Evolutionary conservation across 2,797 vertebrate genomes (phyloP).

Genomic region (Tragelaphus oryx): DNA sequence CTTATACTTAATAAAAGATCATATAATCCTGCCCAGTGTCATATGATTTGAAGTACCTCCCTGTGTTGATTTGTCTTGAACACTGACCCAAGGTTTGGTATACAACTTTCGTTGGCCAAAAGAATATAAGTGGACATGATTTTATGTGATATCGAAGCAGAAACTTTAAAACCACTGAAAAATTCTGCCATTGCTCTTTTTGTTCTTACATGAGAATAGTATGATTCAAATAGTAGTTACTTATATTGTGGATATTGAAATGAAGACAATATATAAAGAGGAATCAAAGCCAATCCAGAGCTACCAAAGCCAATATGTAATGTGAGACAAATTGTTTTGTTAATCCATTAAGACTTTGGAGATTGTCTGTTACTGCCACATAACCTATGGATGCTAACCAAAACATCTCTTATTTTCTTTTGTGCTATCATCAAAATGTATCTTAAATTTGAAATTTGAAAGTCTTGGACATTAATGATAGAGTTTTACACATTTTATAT

Average conservation of each 20-base stretch:
- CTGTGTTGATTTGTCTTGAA: background rate
- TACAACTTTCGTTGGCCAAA: background rate
- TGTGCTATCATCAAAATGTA: background rate
- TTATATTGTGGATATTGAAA: background rate
- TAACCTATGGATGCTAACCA: background rate
- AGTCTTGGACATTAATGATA: background rate
- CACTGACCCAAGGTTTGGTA: background rate
- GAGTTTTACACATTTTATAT: background rate
- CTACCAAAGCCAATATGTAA: background rate
- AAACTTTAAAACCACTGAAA: background rate
- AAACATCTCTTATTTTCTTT: background rate
- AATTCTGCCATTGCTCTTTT: background rate
- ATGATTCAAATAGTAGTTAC: background rate
- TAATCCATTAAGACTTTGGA: background rate
- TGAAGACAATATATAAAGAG: background rate
- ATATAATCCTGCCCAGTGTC: background rate
- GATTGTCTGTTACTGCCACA: background rate
- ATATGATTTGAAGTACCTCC: background rate
- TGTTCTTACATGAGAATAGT: background rate
- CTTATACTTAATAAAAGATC: background rate
- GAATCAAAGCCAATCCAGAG: background rate
- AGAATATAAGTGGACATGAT: background rate
- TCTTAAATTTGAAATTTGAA: background rate
- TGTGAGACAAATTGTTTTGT: background rate
- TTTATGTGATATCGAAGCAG: background rate